Base-by-base conservation (phyloP, 2,797 vertebrate genomes). In the Onychomys torridus region DNA sequence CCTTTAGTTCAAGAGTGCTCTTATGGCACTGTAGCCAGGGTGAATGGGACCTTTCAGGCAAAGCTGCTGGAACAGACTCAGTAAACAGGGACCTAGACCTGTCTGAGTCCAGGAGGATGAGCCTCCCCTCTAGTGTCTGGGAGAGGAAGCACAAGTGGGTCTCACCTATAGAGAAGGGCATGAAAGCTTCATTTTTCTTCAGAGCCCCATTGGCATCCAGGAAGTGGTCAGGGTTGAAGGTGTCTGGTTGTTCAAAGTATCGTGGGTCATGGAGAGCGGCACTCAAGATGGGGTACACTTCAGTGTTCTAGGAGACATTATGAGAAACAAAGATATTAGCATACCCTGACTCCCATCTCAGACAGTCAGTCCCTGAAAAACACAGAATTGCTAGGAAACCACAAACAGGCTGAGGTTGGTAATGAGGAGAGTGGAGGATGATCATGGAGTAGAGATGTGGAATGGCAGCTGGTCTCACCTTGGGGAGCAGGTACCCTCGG, bases 91-190 rank as follows among this genome's bases (percentile, higher is more conserved):
- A 6, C 19, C 2, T 57, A 9, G n/a, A 14, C 8, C 59, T 40
- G 14, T 65, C 9, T 71, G 40, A 73, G 5, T 59, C 34, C 32
- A 63, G 4, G 6, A 86, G 14, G 10, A 2, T 5, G 5, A n/a
- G 11, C 2, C 6, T 55, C 6, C 21, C 32, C 9, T 77, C 49
- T 67, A 23, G 34, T 32, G 1, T 55, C 73, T 77, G 12, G 27
- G 32, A 13, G 73, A 77, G 49, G 32, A 34, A 59, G 25, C 12
- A 7, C 3, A 17, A 27, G 37, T 5, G 7, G 29, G 2, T 0
- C 89, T 96, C 82, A 98, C 98, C 98, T 52, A 40, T 4, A 0
- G 97, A 98, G 52, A 98, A 98, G n/a, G 97, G 97, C 1, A 98
- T 43, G 78, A 98, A 97, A 23, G 96, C 96, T 2, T 98, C 93